Conservation (phyloP, 2,113 vertebrate species). For the Nestor notabilis region DNA sequence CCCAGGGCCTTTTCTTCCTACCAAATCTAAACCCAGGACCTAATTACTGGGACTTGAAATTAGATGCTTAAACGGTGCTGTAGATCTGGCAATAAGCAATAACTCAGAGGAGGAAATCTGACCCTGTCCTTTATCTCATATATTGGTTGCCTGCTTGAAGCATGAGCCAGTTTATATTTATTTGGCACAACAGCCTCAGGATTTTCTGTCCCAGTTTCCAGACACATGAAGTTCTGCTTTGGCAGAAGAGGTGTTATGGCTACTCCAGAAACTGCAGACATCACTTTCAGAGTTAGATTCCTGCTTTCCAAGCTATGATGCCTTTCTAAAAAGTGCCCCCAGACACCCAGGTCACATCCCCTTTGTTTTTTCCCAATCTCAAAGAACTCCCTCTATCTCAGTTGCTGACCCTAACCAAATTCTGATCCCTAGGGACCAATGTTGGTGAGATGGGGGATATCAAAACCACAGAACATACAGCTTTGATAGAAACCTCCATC, state of each 20-base stretch:
- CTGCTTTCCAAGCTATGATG: not conserved
- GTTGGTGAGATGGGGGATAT: fast-evolving
- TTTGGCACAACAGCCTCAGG: not conserved
- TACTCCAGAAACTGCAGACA: not conserved
- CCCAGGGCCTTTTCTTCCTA: not conserved
- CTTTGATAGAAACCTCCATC: not conserved
- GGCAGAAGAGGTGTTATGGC: not conserved
- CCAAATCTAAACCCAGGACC: not conserved
- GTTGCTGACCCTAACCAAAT: not conserved
- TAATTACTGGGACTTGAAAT: not conserved
- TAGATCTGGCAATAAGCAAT: not conserved
- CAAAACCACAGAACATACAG: not conserved
- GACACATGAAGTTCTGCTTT: not conserved
- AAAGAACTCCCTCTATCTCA: not conserved
- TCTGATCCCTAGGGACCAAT: not conserved
- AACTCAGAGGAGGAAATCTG: not conserved
- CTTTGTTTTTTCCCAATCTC: not conserved
- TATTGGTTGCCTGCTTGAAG: not conserved
- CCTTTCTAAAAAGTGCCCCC: not conserved
- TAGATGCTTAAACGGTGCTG: not conserved
- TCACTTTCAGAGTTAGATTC: not conserved
- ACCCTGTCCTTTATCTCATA: fast-evolving
- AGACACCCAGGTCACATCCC: not conserved
- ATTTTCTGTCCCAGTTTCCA: not conserved
- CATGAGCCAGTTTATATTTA: not conserved